Conservation (phyloP, 2,797 vertebrate species). For the Sebastolobus altivelis region DNA sequence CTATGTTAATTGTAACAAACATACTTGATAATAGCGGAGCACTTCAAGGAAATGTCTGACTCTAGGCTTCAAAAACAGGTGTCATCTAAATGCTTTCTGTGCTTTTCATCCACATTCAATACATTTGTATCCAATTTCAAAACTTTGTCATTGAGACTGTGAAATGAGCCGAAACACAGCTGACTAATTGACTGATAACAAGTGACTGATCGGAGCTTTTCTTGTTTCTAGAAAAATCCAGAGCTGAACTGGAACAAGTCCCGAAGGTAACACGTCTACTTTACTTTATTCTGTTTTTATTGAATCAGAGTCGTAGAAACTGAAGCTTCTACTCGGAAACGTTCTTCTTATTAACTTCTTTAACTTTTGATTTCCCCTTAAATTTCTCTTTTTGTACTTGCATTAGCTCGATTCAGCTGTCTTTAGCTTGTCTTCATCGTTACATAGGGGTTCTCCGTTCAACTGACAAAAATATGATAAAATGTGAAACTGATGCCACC, state of each 20-base stretch:
- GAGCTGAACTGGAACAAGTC: conserved; percentile 97
- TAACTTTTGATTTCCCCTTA: not conserved
- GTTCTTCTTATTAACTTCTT: not conserved
- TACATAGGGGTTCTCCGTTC: not conserved
- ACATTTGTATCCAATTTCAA: too few species aligned
- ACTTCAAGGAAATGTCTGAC: too few species aligned
- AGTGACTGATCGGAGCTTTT: not conserved
- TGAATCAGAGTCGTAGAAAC: not conserved
- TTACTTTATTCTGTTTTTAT: not conserved
- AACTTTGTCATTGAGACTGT: not conserved
- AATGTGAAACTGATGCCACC: not conserved
- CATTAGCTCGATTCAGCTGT: not conserved
- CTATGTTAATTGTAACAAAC: not conserved
- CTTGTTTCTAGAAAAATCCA: conserved; percentile 91
- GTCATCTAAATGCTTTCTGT: not conserved
- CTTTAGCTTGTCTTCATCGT: not conserved
- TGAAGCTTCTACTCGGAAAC: not conserved
- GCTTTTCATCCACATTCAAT: not conserved
- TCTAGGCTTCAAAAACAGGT: not conserved
- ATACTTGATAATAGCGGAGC: not conserved
- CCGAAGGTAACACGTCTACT: conserved; percentile 89
- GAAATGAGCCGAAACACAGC: not conserved
- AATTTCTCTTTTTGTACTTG: not conserved
- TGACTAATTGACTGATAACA: not conserved
- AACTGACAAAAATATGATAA: not conserved